Percentiles rank a stretch among this genome's conserved stretches.
These are phyloP conservation scores for Cremastinae sp. DNA, from an alignment of 2,888 invertebrate species.

Conservation along the genomic window DNA sequence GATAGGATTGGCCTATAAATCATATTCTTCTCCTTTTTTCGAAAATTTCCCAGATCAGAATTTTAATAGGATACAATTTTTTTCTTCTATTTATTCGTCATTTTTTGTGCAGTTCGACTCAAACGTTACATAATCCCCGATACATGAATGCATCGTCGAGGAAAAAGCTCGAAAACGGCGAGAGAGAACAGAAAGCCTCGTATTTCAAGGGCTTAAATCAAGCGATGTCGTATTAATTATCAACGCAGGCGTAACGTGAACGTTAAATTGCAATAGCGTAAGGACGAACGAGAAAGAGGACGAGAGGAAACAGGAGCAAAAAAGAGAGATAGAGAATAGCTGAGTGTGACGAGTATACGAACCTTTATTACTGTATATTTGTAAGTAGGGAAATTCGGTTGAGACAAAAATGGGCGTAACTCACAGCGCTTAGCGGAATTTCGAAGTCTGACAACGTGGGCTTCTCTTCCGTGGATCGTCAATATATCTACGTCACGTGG, in stretches of 20 bases:
- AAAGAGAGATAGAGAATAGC: slow-evolving; percentile 21
- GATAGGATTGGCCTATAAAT: no score
- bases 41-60: no score
- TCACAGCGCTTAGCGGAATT: no score
- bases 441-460: no score
- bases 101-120: no score
- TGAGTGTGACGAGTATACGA: background rate
- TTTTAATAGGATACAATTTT: no score
- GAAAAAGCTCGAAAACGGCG: slow-evolving; percentile 16
- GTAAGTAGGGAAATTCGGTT: no score
- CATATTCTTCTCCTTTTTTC: no score
- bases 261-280: slow-evolving; percentile 61
- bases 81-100: background rate
- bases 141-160: background rate
- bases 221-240: slow-evolving; percentile 70
- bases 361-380: no score
- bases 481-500: no score
- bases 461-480: no score
- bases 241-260: slow-evolving; percentile 61
- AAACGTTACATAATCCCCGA: background rate
- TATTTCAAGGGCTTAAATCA: slow-evolving; percentile 66
- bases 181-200: slow-evolving; percentile 49
- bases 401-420: no score
- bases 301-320: slow-evolving; percentile 58
- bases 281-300: slow-evolving; percentile 23